A percentile compares a stretch with the other conserved stretches of the same genome.
phyloP scores from a whole-genome alignment of 2,113 vertebrate species.

The Scomber japonicus region DNA sequence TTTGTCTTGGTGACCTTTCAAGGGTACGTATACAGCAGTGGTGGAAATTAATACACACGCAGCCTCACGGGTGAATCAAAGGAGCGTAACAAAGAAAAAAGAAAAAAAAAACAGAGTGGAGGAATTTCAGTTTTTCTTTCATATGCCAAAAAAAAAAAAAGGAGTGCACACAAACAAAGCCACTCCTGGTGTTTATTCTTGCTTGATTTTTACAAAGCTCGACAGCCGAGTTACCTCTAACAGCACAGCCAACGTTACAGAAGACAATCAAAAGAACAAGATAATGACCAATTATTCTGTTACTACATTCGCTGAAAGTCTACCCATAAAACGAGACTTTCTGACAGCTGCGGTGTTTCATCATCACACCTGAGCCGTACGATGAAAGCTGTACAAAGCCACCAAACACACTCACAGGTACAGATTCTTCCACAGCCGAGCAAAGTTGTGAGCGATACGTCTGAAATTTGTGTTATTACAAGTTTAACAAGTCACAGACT shows the following conservation, averaged over 20 bases:
- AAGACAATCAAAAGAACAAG: not conserved
- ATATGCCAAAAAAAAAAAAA: not conserved
- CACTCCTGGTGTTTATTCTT: not conserved
- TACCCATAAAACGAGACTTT: not conserved
- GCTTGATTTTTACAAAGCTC: not conserved
- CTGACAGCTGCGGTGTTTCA: not conserved
- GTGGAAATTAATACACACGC: slow-evolving; percentile 14
- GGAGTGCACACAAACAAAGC: slow-evolving; percentile 2
- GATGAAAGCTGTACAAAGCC: not conserved
- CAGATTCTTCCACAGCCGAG: too few relatives aligned
- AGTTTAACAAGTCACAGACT: too few relatives aligned
- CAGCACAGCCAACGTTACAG: not conserved
- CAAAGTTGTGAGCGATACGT: too few relatives aligned
- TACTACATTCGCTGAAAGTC: slow-evolving; percentile 9
- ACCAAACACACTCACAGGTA: not conserved
- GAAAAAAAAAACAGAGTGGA: not conserved
- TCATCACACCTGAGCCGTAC: not conserved
- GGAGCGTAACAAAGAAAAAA: not conserved
- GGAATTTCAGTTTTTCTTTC: not conserved
- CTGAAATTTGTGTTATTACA: too few relatives aligned
- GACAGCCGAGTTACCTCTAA: not conserved
- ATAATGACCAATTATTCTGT: slow-evolving; percentile 12
- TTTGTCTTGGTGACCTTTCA: slow-evolving; percentile 54
- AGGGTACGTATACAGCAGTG: slow-evolving; percentile 17
- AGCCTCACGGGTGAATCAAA: not conserved